Percentiles rank a stretch among this genome's conserved stretches.
These are phyloP conservation scores for Erebia ligea DNA, from an alignment of 2,888 invertebrate genomes.

Conservation along the genomic window DNA sequence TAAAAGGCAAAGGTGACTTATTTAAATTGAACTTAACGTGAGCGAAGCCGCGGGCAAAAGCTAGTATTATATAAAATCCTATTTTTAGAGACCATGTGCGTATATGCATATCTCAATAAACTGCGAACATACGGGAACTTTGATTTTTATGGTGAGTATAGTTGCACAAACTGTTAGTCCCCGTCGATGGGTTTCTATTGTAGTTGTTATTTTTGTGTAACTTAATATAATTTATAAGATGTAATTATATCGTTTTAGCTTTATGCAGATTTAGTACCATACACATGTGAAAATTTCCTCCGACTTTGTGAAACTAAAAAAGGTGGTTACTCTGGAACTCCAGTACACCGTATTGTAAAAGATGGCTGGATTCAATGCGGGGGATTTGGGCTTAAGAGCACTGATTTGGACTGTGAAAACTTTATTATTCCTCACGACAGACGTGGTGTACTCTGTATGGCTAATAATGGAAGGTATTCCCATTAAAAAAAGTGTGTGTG, in stretches of 20 bases:
- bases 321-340: constrained; percentile 81
- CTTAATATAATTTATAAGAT: neutral
- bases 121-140: constrained; percentile 68
- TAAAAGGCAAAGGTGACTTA: too few species aligned
- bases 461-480: constrained; percentile 83
- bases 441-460: constrained; percentile 88
- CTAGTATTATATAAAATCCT: neutral
- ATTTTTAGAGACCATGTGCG: constrained; percentile 82
- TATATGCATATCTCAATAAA: constrained; percentile 81
- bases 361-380: constrained; percentile 89
- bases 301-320: constrained; percentile 74
- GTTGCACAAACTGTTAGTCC: neutral
- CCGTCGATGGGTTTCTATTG: too few species aligned
- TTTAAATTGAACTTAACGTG: too few species aligned
- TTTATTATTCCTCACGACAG: constrained; percentile 85
- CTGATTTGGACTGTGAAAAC: constrained; percentile 84
- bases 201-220: neutral
- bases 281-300: constrained; percentile 83
- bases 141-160: constrained; percentile 82
- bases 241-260: constrained; percentile 64
- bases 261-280: constrained; percentile 83
- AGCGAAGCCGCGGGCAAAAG: too few species aligned
- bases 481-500: too few species aligned
- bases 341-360: constrained; percentile 86
- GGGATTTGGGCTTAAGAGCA: constrained; percentile 68